A percentile compares a stretch with the other conserved stretches of the same genome.
Conservation (phyloP, 2,113 vertebrate species). For the Trogon surrucura region DNA sequence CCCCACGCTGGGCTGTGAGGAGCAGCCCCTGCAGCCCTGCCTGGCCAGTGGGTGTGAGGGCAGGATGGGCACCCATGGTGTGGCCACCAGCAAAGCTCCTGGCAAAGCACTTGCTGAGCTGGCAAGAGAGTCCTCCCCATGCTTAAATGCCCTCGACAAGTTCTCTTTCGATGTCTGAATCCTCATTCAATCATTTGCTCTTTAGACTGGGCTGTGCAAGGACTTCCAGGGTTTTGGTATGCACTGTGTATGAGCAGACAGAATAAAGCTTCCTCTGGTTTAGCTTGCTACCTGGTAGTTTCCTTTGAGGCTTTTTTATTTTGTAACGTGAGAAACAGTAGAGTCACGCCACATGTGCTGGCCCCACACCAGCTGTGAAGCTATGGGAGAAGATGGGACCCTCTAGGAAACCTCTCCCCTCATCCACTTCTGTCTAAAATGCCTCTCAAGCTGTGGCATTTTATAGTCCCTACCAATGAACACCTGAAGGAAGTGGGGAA, state of each 20-base stretch:
- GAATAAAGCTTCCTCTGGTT: background rate
- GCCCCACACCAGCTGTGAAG: background rate
- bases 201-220: background rate
- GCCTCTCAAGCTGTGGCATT: background rate
- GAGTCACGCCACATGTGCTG: accelerated
- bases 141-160: accelerated
- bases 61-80: background rate
- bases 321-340: background rate
- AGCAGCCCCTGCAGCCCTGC: background rate
- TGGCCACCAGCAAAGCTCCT: background rate
- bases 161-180: background rate
- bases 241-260: background rate
- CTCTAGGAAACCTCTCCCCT: background rate
- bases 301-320: background rate
- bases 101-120: background rate
- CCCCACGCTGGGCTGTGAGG: background rate
- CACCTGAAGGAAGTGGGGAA: background rate
- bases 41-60: accelerated
- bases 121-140: accelerated
- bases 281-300: background rate
- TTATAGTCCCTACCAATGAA: accelerated
- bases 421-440: background rate
- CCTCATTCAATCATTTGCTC: background rate
- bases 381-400: background rate
- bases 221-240: background rate